These are phyloP conservation scores for Aphidius ervi DNA, from an alignment of 1,140 invertebrate species.

Conservation along the genomic window DNA sequence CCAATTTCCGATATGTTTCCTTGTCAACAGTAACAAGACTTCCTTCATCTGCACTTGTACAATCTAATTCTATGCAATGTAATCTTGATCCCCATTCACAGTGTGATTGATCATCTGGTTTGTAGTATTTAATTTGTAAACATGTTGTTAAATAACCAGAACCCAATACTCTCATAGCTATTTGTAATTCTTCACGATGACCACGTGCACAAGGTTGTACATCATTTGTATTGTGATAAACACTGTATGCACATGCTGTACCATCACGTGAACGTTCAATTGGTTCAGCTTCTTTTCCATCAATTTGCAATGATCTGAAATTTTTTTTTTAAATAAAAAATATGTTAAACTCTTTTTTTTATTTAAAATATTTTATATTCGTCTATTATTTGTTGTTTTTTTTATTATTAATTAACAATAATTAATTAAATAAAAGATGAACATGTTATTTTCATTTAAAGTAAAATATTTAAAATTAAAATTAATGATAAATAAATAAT, in stretches of 20 bases:
- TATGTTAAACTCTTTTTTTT: no score
- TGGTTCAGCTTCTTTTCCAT: slow-evolving; percentile 45
- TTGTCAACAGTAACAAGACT: slow-evolving; percentile 50
- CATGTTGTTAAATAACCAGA: slow-evolving; percentile 52
- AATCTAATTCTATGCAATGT: slow-evolving; percentile 58
- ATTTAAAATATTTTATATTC: no score
- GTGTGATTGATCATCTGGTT: slow-evolving; percentile 52
- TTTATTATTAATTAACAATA: no score
- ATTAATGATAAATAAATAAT: no score
- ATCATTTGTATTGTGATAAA: slow-evolving; percentile 48
- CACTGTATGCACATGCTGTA: slow-evolving; percentile 52
- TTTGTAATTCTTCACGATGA: slow-evolving; percentile 48
- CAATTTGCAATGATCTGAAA: slow-evolving; percentile 46
- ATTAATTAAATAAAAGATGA: no score
- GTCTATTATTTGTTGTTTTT: no score
- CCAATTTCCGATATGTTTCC: slow-evolving; percentile 52
- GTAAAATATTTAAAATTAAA: no score
- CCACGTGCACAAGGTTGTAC: slow-evolving; percentile 44
- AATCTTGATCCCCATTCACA: slow-evolving; percentile 56
- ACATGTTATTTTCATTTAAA: no score
- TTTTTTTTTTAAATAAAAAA: no score
- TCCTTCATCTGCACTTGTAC: slow-evolving; percentile 47
- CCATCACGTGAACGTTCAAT: slow-evolving; percentile 48
- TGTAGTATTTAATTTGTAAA: slow-evolving; percentile 58
- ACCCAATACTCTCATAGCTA: slow-evolving; percentile 49